Percentiles rank a stretch among this genome's conserved stretches.
Evolutionary conservation across 2,888 invertebrate species (phyloP).

Genomic region (Stegophylla sp.): DNA sequence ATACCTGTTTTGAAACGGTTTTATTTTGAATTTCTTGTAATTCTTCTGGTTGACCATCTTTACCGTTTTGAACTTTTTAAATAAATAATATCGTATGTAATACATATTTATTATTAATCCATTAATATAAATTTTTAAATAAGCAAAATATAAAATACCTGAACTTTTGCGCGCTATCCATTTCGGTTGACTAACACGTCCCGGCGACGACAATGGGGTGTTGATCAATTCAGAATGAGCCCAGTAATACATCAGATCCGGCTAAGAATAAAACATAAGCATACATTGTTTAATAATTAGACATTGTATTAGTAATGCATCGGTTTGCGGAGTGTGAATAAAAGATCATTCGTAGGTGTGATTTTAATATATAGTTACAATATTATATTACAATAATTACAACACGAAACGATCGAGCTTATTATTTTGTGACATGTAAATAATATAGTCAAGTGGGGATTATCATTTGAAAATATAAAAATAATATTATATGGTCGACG

Average conservation of each 20-base stretch:
- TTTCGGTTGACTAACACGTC: constrained; percentile 74
- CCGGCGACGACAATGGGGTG: constrained; percentile 74
- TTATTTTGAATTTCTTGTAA: constrained; percentile 55
- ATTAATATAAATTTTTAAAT: not conserved
- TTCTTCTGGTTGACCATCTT: constrained; percentile 41
- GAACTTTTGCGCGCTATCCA: constrained; percentile 67
- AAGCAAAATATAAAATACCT: not conserved
- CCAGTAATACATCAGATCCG: constrained; percentile 91
- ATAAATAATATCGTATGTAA: constrained; percentile 2
- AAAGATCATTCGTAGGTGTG: not conserved
- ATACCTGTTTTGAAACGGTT: constrained; percentile 42
- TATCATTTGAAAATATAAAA: constrained; percentile 8
- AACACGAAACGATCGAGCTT: not conserved
- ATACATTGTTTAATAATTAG: constrained; percentile 46
- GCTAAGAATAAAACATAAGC: constrained; percentile 68
- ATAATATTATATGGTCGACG: constrained; percentile 5
- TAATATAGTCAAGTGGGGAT: constrained; percentile 2
- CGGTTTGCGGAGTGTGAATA: not conserved
- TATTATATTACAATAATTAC: constrained; percentile 40
- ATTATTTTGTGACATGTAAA: constrained; percentile 28
- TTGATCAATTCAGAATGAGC: constrained; percentile 78
- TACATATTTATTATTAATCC: not conserved
- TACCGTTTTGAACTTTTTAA: constrained; percentile 30
- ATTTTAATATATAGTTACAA: not conserved
- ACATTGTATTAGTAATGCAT: constrained; percentile 20